These are phyloP conservation scores for Vollenhovia emeryi DNA, from an alignment of 1,140 invertebrate species.

Conservation along the genomic window DNA sequence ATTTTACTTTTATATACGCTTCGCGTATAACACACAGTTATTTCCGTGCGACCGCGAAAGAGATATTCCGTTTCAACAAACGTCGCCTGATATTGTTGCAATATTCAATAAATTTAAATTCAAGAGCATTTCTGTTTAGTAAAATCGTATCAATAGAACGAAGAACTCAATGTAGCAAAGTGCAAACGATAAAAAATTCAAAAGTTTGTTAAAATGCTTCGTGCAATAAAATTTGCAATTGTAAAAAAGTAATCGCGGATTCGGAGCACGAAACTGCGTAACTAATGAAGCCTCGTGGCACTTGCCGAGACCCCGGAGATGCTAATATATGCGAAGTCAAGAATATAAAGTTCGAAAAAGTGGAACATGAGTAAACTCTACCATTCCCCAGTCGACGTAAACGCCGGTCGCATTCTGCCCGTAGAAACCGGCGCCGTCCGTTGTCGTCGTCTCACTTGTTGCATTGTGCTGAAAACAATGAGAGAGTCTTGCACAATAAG, in stretches of 20 bases:
- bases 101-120: constrained; percentile 2
- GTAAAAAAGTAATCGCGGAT: background rate
- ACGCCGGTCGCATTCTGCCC: constrained; percentile 62
- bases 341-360: constrained; percentile 53
- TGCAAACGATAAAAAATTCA: background rate
- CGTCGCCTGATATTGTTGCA: background rate
- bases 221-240: background rate
- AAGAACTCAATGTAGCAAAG: background rate
- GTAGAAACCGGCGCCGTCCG: constrained; percentile 65
- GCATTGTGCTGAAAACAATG: constrained; percentile 79
- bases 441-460: constrained; percentile 71
- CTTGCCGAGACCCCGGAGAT: background rate
- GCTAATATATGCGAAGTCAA: constrained; percentile 23
- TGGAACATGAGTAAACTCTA: constrained; percentile 71
- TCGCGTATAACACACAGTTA: background rate
- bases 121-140: background rate
- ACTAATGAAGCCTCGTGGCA: background rate
- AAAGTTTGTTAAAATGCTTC: background rate
- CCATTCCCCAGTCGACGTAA: constrained; percentile 80
- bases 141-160: background rate
- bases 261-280: background rate
- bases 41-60: background rate
- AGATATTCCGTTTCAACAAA: background rate
- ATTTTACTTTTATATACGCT: background rate
- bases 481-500: constrained; percentile 59